Base-by-base conservation (phyloP, 1,140 invertebrate genomes). In the Semibalanus balanoides region DNA sequence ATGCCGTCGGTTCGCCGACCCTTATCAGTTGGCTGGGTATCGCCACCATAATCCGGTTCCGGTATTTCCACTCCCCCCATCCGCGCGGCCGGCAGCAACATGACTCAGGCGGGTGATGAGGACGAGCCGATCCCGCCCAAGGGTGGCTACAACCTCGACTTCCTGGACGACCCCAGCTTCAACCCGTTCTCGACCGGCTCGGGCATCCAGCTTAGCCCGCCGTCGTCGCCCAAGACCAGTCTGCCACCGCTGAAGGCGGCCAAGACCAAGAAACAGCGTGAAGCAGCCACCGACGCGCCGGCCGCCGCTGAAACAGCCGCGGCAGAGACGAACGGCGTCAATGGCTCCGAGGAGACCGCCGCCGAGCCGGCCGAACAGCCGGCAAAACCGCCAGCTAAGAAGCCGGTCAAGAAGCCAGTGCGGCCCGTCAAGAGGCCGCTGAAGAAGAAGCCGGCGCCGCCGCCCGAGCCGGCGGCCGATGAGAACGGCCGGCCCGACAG, bases 71-170 rank as follows among this genome's bases (percentile, higher is more conserved):
- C 51, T 14, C 51, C 51, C 1, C 51, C 51, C 22, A 64, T 64
- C 51, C 51, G 51, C 51, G 3, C 51, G 14, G 51, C 51, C 51
- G 51, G 7, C 51, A 19, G 14, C 51, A 19, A 7, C 51, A 64
- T 64, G 51, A 64, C 51, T 14, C 51, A 64, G 51, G 22, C 51
- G 7, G 51, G 51, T 25, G 74, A 73, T n/a, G 76, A 76, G 31
- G 78, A 78, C 7, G 64, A 77, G 11, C 78, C 78, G 28, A 76
- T 79, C 31, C 77, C 78, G 22, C 75, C 77, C 35, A 76, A 77
- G n/a, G 78, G 76, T 71, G 78, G 78, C 31, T 79, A 79, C 69
- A 78, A 79, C 70, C 76, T 79, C 35, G 78, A 79, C 35, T 79
- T 79, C 31, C 71, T 79, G 30, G 78, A 79, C 31, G 78, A 79